Percentiles rank a stretch among this genome's conserved stretches.
Conservation (phyloP, 2,888 invertebrate genomes). For the Amitus sp. region DNA sequence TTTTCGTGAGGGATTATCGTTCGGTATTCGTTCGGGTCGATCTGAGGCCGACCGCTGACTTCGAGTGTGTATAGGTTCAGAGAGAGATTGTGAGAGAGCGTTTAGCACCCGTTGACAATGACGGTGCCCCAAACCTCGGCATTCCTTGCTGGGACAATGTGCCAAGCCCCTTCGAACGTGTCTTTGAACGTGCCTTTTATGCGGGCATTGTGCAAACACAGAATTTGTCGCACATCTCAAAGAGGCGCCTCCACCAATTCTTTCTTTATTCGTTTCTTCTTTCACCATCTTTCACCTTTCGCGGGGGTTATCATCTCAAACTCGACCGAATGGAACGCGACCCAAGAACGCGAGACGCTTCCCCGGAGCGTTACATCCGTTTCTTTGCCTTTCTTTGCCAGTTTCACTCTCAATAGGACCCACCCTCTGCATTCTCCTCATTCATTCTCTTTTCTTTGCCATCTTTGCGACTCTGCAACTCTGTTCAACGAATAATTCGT, state of each 20-base stretch:
- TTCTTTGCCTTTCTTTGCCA: constrained; percentile 18
- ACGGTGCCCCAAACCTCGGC: constrained; percentile 39
- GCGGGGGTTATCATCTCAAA: constrained; percentile 18
- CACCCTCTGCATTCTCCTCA: neutral
- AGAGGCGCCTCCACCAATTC: constrained; percentile 6
- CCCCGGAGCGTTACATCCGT: constrained; percentile 27
- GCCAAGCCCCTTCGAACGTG: constrained; percentile 17
- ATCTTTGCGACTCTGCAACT: neutral
- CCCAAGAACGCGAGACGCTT: too few relatives aligned
- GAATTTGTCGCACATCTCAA: constrained; percentile 4
- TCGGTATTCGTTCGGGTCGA: constrained; percentile 11
- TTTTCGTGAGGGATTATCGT: too few relatives aligned
- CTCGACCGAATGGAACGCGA: constrained; percentile 18
- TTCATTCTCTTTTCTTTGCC: neutral
- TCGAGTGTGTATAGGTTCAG: too few relatives aligned
- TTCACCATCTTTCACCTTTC: neutral
- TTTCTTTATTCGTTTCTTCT: constrained; percentile 2
- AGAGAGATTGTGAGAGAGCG: constrained; percentile 17
- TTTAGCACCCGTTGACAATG: constrained; percentile 35
- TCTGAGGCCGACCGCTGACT: constrained; percentile 7
- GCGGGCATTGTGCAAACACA: constrained; percentile 14
- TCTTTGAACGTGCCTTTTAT: too few relatives aligned
- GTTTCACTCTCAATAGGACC: constrained; percentile 24
- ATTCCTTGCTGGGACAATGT: constrained; percentile 36
- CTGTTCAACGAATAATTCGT: too few relatives aligned